Percentiles rank a stretch among this genome's conserved stretches.
phyloP scores from a whole-genome alignment of 2,888 invertebrate species.

The Formica aserva region DNA sequence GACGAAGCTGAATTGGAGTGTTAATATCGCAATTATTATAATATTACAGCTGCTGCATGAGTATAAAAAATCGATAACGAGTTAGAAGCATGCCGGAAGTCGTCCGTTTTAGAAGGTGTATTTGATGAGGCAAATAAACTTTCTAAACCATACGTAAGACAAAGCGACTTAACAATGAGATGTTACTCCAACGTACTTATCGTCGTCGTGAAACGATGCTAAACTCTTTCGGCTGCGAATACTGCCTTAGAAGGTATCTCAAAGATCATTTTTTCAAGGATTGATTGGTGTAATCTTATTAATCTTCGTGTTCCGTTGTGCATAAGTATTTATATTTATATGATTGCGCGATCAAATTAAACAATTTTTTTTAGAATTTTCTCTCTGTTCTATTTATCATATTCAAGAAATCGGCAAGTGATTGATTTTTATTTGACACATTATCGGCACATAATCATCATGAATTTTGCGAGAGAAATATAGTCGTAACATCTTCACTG shows the following conservation, averaged over 20 bases:
- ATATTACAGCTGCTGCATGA: conserved; percentile 57
- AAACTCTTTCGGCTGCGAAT: conserved; percentile 50
- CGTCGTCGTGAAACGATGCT: conserved; percentile 47
- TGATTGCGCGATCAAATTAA: conserved; percentile 7
- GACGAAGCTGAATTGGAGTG: conserved; percentile 31
- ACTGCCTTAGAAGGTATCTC: conserved; percentile 48
- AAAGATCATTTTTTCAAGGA: conserved; percentile 47
- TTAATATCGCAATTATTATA: conserved; percentile 53
- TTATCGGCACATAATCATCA: background rate
- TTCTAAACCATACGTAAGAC: conserved; percentile 47
- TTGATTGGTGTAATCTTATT: conserved; percentile 52
- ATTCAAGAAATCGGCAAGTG: background rate
- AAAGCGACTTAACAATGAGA: conserved; percentile 39
- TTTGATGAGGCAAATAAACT: conserved; percentile 51
- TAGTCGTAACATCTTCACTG: background rate
- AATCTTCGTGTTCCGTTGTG: conserved; percentile 55
- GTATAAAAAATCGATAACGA: conserved; percentile 55
- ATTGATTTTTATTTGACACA: background rate
- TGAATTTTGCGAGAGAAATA: background rate
- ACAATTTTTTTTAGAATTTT: background rate
- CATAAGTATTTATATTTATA: conserved; percentile 26
- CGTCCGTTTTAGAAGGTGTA: conserved; percentile 54
- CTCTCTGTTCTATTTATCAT: background rate
- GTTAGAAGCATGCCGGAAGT: conserved; percentile 51
- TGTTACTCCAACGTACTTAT: conserved; percentile 50